These are phyloP conservation scores for Dendrocincla fuliginosa DNA, from an alignment of 2,797 vertebrate species.

Conservation along the genomic window DNA sequence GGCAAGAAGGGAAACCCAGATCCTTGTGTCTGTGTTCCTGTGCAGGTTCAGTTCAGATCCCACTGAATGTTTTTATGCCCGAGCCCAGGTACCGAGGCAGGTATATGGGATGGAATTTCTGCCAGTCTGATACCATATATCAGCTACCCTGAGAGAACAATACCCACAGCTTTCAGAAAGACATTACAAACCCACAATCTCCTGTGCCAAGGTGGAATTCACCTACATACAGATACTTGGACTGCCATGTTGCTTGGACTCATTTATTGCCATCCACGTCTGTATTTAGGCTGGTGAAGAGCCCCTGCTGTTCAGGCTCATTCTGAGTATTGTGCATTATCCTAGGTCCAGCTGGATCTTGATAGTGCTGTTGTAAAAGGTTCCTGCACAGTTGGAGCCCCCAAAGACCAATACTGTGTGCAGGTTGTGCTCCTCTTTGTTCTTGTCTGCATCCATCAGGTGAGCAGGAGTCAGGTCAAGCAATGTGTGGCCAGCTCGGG, in stretches of 20 bases:
- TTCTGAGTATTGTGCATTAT: background rate
- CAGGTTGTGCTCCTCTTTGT: slow-evolving; percentile 16
- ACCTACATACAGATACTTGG: background rate
- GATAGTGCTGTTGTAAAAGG: slow-evolving; percentile 82
- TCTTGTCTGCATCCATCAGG: slow-evolving; percentile 49
- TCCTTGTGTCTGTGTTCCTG: background rate
- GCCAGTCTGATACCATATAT: background rate
- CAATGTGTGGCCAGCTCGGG: slow-evolving; percentile 87
- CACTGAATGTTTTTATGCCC: background rate
- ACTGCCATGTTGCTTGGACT: background rate
- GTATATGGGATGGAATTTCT: background rate
- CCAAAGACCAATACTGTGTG: slow-evolving; percentile 84
- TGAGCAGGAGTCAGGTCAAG: slow-evolving; percentile 68
- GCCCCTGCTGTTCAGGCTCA: background rate
- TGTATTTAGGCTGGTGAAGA: background rate
- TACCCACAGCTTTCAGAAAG: background rate
- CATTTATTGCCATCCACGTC: slow-evolving; percentile 14
- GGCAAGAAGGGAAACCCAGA: background rate
- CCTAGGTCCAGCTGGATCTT: slow-evolving; percentile 64
- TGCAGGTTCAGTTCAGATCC: background rate
- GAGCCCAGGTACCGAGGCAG: background rate
- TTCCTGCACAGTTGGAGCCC: slow-evolving; percentile 84
- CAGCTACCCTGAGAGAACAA: background rate
- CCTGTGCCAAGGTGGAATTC: background rate
- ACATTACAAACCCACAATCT: background rate